Conservation (phyloP, 2,113 vertebrate genomes). For the Chauna torquata region DNA sequence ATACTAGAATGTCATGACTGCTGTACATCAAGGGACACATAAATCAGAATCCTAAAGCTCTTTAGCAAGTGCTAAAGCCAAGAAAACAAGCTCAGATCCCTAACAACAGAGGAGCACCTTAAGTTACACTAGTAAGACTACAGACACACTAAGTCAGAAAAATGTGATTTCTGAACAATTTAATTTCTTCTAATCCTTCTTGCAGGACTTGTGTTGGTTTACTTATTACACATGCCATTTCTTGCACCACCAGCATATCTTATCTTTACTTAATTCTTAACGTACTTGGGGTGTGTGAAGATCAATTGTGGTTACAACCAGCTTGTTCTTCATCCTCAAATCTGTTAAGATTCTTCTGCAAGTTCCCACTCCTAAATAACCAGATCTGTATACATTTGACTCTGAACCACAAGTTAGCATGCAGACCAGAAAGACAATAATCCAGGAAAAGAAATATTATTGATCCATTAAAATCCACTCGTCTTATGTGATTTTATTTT, state of each 20-base stretch:
- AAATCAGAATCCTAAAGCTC: neutral
- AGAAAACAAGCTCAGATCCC: neutral
- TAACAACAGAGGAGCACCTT: neutral
- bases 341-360: neutral
- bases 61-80: neutral
- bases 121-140: neutral
- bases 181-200: neutral
- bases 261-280: neutral
- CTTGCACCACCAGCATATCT: neutral
- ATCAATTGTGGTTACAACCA: neutral
- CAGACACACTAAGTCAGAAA: neutral
- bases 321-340: neutral
- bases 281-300: neutral
- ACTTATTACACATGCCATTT: neutral
- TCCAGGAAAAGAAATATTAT: neutral
- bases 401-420: neutral
- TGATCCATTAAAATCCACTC: neutral
- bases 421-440: neutral
- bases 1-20: rapidly evolving
- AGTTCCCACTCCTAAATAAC: neutral
- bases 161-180: neutral
- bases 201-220: neutral
- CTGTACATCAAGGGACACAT: rapidly evolving
- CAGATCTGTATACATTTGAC: neutral
- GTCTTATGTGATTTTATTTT: neutral